Evolutionary conservation across 2,797 vertebrate genomes (phyloP).

Genomic region (Masticophis lateralis): DNA sequence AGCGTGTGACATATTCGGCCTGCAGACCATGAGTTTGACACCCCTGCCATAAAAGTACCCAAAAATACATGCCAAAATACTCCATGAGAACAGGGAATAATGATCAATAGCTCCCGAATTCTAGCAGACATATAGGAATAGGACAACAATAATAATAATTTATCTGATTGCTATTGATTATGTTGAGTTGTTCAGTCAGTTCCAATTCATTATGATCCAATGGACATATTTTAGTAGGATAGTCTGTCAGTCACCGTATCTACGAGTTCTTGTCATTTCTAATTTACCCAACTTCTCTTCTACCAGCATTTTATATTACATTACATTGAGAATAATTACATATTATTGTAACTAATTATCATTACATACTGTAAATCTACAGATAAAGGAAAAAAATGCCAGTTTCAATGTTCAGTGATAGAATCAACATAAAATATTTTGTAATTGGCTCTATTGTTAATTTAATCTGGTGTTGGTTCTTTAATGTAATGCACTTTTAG

Average conservation of each 20-base stretch:
- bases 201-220: not conserved
- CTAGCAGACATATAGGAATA: not conserved
- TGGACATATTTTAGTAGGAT: not conserved
- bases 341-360: not conserved
- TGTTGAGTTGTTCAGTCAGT: not conserved
- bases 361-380: not conserved
- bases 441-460: too few species aligned
- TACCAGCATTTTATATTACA: not conserved
- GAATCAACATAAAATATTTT: not conserved
- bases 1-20: too few species aligned
- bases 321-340: not conserved
- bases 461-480: not conserved
- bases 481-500: not conserved
- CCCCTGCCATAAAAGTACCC: not conserved
- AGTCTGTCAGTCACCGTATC: not conserved
- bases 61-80: not conserved
- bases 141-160: too few species aligned
- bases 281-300: not conserved
- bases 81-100: not conserved
- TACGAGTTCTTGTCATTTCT: not conserved
- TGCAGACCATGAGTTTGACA: too few species aligned
- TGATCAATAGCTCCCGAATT: not conserved
- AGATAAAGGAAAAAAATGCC: not conserved
- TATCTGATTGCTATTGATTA: not conserved
- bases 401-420: not conserved